Evolutionary conservation across 2,888 invertebrate genomes (phyloP), one percentile per base, ranked within the genome.

Genomic region (Tiliacea citrago): DNA sequence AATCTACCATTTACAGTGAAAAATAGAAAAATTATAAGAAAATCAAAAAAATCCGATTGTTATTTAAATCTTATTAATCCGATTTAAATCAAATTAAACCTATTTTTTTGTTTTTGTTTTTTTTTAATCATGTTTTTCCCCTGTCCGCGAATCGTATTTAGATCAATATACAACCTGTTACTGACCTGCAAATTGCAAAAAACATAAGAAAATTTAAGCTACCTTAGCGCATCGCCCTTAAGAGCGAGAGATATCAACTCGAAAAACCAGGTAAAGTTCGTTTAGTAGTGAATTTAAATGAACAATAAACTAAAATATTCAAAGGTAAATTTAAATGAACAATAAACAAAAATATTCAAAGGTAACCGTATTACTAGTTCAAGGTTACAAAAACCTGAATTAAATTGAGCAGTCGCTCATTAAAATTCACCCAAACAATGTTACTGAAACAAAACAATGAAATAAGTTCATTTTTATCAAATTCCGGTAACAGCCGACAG

Each of bases 371-470:
- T 42, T 49, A 74, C 75, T 57, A 76, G 63, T 79, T 77, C 79
- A 79, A 79, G 82, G 70, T 16, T 49, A 70, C 12, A 49, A 70
- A 76, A 82, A 60, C 47, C 60, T 66, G 45, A 58, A 82, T 77
- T 55, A 8, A 69, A 82, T 67, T 47, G 16, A 65, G n/a, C 47
- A 47, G 24, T 24, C 16, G 18, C 24, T 71, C 57, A 63, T 81
- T 73, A 29, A 58, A 66, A 77, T 77, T 58, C 70, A 77, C 63
- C 58, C 35, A 82, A 82, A 74, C 75, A 66, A 74, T 77, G 75
- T n/a, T 9, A 49, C 55, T 72, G 45, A 66, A 79, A 73, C 53
- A 68, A 65, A 82, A 82, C 66, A 82, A 42, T 77, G 45, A 62
- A 81, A 62, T 53, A 57, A 18, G 29, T 61, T 57, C 47, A 39